Base-by-base conservation (phyloP, 2,797 vertebrate genomes). In the Amniataba percoides region DNA sequence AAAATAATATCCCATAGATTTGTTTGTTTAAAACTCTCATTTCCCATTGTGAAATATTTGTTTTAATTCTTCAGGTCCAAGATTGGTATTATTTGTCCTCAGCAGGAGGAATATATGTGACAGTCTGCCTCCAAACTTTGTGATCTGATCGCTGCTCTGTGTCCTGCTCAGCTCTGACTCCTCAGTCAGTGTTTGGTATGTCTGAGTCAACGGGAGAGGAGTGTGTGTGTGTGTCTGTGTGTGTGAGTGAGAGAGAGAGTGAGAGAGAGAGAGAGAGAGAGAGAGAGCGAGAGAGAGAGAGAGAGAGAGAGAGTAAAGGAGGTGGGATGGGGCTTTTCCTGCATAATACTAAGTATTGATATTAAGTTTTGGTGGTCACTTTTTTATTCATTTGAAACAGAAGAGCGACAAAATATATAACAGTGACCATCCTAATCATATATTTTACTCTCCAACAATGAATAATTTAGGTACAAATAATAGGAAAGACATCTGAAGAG, bases 41-140 rank as follows among this genome's bases (percentile, higher is more conserved):
- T 82, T 87, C 78, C 91, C 89, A 90, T 92, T 65, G 80, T 87
- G 13, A 79, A 86, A 74, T 71, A 52, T 67, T 39, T 43, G 31
- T 31, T 23, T 64, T 48, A 79, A 40, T 56, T 71, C 59, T 42
- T 46, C 23, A 40, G 43, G 12, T 3, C 34, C 10, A 39, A 56
- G 53, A 43, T 67, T 0, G 18, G 0, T 6, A 21, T 49, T 23
- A 15, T 75, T 53, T 60, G n/a, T 74, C 3, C 36, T 59, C 18
- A 55, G 25, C 52, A 7, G 68, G 31, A 63, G 45, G 14, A 49
- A 39, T 51, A 10, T 9, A 19, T 49, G 23, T 5, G 69, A 71
- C 49, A 40, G 57, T 72, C 71, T 71, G 77, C 61, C 8, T 52
- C 48, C 34, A 71, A 85, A 89, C 58, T 80, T 82, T 65, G 66